These are phyloP conservation scores for Meda fulgida DNA, from an alignment of 2,797 vertebrate genomes.

Conservation along the genomic window DNA sequence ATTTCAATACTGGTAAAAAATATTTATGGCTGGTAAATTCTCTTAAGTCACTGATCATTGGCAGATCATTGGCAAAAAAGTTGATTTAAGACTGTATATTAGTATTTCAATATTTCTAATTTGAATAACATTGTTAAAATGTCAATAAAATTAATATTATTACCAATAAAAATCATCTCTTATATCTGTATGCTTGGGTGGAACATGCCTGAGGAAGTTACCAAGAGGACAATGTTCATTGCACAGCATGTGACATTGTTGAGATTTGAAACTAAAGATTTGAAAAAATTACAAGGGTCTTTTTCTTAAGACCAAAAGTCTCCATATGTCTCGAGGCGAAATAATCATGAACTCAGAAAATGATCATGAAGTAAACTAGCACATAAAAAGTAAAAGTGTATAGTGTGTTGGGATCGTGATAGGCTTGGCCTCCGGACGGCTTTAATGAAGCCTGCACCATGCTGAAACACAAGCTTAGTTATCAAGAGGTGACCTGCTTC, in stretches of 20 bases:
- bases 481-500: conserved; percentile 67
- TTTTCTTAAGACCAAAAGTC: not conserved
- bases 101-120: too few relatives aligned
- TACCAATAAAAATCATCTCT: too few relatives aligned
- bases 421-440: conserved; percentile 65
- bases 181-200: too few relatives aligned
- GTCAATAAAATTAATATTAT: too few relatives aligned
- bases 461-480: conserved; percentile 57
- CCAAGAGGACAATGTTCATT: too few relatives aligned
- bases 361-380: not conserved
- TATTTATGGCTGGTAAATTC: too few relatives aligned
- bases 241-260: not conserved
- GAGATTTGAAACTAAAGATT: not conserved
- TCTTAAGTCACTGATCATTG: too few relatives aligned
- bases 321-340: not conserved
- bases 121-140: too few relatives aligned
- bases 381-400: conserved; percentile 52
- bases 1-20: too few relatives aligned
- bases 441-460: conserved; percentile 59
- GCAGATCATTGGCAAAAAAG: too few relatives aligned
- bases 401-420: conserved; percentile 67
- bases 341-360: not conserved
- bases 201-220: too few relatives aligned
- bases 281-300: not conserved
- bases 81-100: too few relatives aligned